Evolutionary conservation across 2,113 vertebrate genomes (phyloP), one percentile per base, ranked within the genome.

Genomic region (Dipodomys stephensi): DNA sequence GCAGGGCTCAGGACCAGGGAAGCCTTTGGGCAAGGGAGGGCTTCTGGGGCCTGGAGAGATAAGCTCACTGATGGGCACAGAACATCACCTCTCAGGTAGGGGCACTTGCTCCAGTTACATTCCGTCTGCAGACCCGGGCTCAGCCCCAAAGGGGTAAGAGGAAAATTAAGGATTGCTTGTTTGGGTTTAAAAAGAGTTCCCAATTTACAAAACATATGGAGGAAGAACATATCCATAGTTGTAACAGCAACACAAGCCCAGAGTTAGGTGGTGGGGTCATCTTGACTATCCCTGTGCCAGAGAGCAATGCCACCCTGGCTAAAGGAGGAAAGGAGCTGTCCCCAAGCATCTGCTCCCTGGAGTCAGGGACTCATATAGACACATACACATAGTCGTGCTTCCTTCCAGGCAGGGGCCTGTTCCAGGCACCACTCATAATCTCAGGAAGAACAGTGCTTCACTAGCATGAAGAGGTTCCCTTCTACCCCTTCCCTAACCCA

Each of bases 51-150:
- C 93, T 92, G 69, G 76, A 87, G 89, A 73, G 49, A 12, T 62
- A 79, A 91, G 79, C 53, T 83, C 30, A 62, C 67, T n/a, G 65
- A 73, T 82, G 82, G 44, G 25, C 83, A 78, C 57, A 7, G 13
- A 68, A 95, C 83, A 77, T 93, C 53, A n/a, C 92, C 72, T 73
- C 72, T 79, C 16, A 16, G 83, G 86, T 94, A 69, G 57, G 90
- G 83, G 81, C 89, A 44, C 69, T 82, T 92, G 95, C 77, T 96
- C 96, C 91, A 78, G 69, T 90, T 94, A 97, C 96, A 96, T 95
- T 94, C 95, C 95, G 97, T 98, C 98, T 97, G 97, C 96, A 97
- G 97, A 96, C 96, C 97, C 77, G 97, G 97, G 94, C 67, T 96
- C 86, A 91, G 88, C 89, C 95, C 92, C 57, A 62, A 27, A 91